Base-by-base conservation (phyloP, 23 tunicate genomes). In the Halocynthia aurantium region DNA sequence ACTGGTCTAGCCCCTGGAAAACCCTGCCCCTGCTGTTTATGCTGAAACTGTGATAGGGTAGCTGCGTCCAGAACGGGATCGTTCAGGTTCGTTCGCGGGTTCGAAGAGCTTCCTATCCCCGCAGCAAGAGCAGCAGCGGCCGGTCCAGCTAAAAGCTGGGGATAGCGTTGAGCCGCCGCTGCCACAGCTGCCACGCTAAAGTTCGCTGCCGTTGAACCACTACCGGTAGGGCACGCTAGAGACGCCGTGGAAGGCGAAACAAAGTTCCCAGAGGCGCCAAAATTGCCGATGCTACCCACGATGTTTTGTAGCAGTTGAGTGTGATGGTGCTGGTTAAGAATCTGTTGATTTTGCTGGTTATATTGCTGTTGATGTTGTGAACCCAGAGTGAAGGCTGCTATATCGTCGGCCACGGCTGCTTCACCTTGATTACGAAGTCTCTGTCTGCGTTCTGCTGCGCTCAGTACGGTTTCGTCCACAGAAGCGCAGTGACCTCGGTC, bases 111-210 rank as follows among this genome's bases (percentile, higher is more conserved):
- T 9, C 67, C 51, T 6, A 80, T 53, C 6, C 84, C 84, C 58
- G 75, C 81, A 76, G 86, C 95, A 51, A 84, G 75, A 11, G 85
- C 88, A 10, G 84, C 65, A n/a, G 92, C 92, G 50, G 78, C 78
- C 50, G 92, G 92, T 75, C 76, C 86, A 11, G 96, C 63, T 10
- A 89, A 81, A 67, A 89, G 84, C 54, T 84, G 88, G 7, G 96
- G 96, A 68, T 89, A 89, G 40, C 86, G 88, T 12, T 86, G 96
- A 4, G 88, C 88, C 15, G 96, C 96, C 13, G 96, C 96, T 50
- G 96, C 96, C 72, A 86, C 96, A 52, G 95, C 95, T 68, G 93
- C 93, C 77, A 89, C 96, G 67, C 80, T 89, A 77, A 89, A 89
- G 82, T 84, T 84, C 54, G 85, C 94, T 17, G 75, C 75, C 19